Conservation (phyloP, 1,140 invertebrate genomes). For the Hesperophylax magnus region DNA sequence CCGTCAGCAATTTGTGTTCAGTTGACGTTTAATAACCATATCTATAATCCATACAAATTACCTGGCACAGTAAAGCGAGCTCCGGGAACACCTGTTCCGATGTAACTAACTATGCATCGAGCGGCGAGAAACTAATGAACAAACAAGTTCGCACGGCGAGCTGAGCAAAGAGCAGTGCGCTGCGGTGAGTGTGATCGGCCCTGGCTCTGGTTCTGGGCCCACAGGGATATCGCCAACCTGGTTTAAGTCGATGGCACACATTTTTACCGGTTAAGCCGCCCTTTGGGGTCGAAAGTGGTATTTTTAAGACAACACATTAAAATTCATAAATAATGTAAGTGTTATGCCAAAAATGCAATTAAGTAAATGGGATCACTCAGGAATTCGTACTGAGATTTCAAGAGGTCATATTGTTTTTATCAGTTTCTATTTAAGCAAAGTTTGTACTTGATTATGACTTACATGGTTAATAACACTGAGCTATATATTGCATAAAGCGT, state of each 20-base stretch:
- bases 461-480: no score
- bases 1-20: no score
- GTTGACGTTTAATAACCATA: no score
- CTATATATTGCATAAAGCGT: no score
- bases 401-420: no score
- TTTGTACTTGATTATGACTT: no score
- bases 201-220: neutral
- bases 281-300: conserved; percentile 35
- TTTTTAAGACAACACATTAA: conserved; percentile 23
- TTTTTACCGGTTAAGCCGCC: conserved; percentile 32
- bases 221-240: conserved; percentile 32
- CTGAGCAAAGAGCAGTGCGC: no score
- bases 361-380: no score
- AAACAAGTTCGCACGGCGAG: conserved; percentile 5
- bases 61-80: neutral
- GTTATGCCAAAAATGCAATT: neutral
- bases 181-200: no score
- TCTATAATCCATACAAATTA: no score
- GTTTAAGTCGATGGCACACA: conserved; percentile 24
- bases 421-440: no score
- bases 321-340: neutral
- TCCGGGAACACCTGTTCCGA: neutral
- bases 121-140: neutral
- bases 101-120: neutral
- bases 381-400: no score